Base-by-base conservation (phyloP, 2,113 vertebrate genomes). In the Percopsis transmontana region DNA sequence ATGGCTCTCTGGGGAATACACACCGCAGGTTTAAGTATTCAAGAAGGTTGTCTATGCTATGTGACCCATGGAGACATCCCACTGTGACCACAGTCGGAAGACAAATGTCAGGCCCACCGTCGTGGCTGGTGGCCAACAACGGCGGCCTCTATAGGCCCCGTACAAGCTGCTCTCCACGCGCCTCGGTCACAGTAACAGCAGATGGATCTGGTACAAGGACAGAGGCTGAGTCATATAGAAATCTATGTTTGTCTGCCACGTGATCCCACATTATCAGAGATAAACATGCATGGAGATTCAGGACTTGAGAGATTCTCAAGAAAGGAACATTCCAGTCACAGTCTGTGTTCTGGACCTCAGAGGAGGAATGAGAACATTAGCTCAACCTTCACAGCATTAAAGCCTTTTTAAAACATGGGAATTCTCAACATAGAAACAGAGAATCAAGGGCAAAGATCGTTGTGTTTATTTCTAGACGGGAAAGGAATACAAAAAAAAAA, bases 21-120 rank as follows among this genome's bases (percentile, higher is more conserved):
- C 9, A 2, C 52, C 2, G 62, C 33, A 41, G 41, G 15, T 12
- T 13, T 74, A 80, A 79, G 83, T 76, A 83, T 82, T 84, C 16
- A 74, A 69, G 56, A 77, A 50, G 70, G 52, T 47, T 21, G 54
- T 56, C 42, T 40, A 7, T 38, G 62, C 66, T 11, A 74, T 77
- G 66, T 0, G 42, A 75, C 40, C 58, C 44, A 1, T 5, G 13
- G 57, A 1, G 15, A 73, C 42, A 20, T 14, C 19, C 61, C 15
- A 39, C 50, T 70, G 62, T 66, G 64, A n/a, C n/a, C n/a, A n/a
- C n/a, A n/a, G n/a, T n/a, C n/a, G n/a, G n/a, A n/a, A n/a, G n/a
- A n/a, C n/a, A n/a, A n/a, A n/a, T n/a, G n/a, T n/a, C n/a, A n/a
- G n/a, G n/a, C n/a, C n/a, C n/a, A n/a, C n/a, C n/a, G n/a, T n/a